Percentiles rank a stretch among this genome's conserved stretches.
These are phyloP conservation scores for Parnassius smintheus DNA, from an alignment of 2,888 invertebrate genomes.

Conservation along the genomic window DNA sequence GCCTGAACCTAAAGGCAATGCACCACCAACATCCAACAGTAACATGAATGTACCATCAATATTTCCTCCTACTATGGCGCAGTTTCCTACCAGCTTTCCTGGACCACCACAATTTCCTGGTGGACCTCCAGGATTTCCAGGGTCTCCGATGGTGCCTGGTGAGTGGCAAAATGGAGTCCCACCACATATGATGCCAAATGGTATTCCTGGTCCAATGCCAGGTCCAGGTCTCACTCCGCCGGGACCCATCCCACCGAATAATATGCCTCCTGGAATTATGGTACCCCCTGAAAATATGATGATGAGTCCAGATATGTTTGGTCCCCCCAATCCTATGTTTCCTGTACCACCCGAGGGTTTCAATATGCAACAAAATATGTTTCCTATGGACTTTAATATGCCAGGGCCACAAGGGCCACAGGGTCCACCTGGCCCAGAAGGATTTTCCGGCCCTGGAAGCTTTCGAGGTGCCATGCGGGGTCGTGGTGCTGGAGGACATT, in stretches of 20 bases:
- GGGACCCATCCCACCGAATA: slow-evolving; percentile 55
- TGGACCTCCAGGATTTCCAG: slow-evolving; percentile 70
- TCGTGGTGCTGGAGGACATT: slow-evolving; percentile 73
- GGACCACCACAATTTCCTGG: slow-evolving; percentile 71
- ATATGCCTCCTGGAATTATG: slow-evolving; percentile 64
- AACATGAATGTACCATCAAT: slow-evolving; percentile 64
- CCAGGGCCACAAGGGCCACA: slow-evolving; percentile 54
- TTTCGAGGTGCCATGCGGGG: slow-evolving; percentile 80
- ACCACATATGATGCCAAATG: slow-evolving; percentile 59
- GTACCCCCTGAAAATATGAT: slow-evolving; percentile 74
- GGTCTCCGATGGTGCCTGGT: slow-evolving; percentile 57
- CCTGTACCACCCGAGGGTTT: slow-evolving; percentile 65
- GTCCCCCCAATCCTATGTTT: slow-evolving; percentile 58
- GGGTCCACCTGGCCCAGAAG: slow-evolving; percentile 61
- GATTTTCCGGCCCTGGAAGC: slow-evolving; percentile 64
- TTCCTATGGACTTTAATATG: slow-evolving; percentile 78
- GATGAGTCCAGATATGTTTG: slow-evolving; percentile 72
- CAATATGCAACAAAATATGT: slow-evolving; percentile 73
- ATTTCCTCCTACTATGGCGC: slow-evolving; percentile 69
- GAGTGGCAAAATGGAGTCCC: slow-evolving; percentile 70
- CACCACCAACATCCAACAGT: slow-evolving; percentile 60
- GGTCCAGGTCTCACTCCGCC: slow-evolving; percentile 53
- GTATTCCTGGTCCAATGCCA: slow-evolving; percentile 56
- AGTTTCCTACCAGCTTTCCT: slow-evolving; percentile 71
- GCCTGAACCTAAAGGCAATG: slow-evolving; percentile 90